phyloP scores from a whole-genome alignment of 92 coral and sea anemone genomes.

The Bergia puertoricense region DNA sequence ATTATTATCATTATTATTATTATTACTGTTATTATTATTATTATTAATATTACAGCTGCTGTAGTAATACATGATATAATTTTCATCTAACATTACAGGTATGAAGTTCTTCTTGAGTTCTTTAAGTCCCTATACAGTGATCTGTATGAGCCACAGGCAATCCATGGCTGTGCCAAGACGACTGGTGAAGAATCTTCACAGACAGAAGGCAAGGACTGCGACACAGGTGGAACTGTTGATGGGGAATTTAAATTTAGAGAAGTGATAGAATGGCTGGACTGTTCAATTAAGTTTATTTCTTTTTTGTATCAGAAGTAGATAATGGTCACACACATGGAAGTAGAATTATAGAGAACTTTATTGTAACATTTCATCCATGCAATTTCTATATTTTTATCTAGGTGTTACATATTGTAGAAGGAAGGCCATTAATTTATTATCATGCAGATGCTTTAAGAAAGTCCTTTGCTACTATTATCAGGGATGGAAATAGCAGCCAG shows the following conservation, averaged over 20 bases:
- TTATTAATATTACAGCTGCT: too few species aligned
- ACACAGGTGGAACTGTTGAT: not conserved
- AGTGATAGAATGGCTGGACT: constrained; percentile 21
- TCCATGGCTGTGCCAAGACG: not conserved
- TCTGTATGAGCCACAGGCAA: not conserved
- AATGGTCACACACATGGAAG: not conserved
- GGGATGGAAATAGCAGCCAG: too few species aligned
- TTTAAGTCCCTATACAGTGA: constrained; percentile 12
- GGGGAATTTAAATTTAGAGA: constrained; percentile 19
- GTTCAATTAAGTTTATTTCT: constrained; percentile 18
- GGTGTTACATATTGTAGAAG: too few species aligned
- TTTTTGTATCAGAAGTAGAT: not conserved
- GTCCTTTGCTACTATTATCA: too few species aligned
- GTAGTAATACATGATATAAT: not conserved
- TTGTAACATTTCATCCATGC: too few species aligned
- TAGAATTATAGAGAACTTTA: too few species aligned
- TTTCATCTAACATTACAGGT: not conserved
- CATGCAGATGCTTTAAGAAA: too few species aligned
- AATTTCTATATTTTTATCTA: too few species aligned
- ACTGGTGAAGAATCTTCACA: not conserved
- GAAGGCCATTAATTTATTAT: too few species aligned
- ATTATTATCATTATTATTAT: too few species aligned
- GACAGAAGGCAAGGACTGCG: not conserved
- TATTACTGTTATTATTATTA: too few species aligned
- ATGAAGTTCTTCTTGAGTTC: constrained; percentile 5